These are phyloP conservation scores for Xerus inauris DNA, from an alignment of 2,113 vertebrate genomes.

Conservation along the genomic window DNA sequence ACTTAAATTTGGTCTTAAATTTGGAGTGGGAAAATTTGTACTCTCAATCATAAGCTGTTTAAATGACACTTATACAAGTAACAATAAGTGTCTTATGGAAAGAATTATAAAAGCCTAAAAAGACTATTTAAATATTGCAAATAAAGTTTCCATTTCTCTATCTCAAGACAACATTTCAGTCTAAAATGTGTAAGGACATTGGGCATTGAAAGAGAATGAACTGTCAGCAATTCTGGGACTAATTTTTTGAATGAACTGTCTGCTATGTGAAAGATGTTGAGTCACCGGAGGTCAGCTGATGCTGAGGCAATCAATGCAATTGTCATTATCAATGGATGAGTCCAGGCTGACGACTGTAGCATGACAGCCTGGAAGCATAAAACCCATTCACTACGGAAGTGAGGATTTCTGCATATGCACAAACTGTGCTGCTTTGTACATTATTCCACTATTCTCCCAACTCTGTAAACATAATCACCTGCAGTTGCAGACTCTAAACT, in stretches of 20 bases:
- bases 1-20: not conserved
- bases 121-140: constrained; percentile 37
- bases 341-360: constrained; percentile 18
- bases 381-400: constrained; percentile 48
- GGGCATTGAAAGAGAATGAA: constrained; percentile 22
- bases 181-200: constrained; percentile 14
- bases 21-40: not conserved
- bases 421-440: constrained; percentile 24
- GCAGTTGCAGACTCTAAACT: constrained; percentile 14
- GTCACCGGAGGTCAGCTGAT: constrained; percentile 61
- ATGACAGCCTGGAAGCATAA: constrained; percentile 41
- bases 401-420: not conserved
- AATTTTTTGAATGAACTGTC: constrained; percentile 42
- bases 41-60: not conserved
- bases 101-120: constrained; percentile 29
- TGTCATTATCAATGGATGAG: constrained; percentile 64
- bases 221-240: constrained; percentile 40
- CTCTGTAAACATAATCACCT: constrained; percentile 52
- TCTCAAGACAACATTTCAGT: constrained; percentile 29
- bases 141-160: not conserved
- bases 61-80: constrained; percentile 29
- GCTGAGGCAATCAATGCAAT: constrained; percentile 52
- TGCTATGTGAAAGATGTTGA: constrained; percentile 44
- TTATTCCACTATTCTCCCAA: constrained; percentile 28
- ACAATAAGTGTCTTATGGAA: not conserved